Evolutionary conservation across 1,140 invertebrate species (phyloP), one percentile per base, ranked within the genome.

Genomic region (Orius insidiosus): DNA sequence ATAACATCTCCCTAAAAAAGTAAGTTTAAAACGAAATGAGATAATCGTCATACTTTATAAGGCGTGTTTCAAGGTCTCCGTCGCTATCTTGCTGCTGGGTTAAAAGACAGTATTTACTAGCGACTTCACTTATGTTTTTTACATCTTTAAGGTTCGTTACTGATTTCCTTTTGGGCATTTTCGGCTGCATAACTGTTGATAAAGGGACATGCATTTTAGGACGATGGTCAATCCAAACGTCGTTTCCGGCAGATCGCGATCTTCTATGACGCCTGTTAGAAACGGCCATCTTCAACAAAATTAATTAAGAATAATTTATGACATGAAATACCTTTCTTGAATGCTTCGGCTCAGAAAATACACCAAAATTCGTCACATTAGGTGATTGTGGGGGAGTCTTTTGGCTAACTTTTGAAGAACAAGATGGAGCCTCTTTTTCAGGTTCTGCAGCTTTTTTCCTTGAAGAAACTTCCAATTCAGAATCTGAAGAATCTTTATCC

Each of bases 171-270:
- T 82, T 79, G 32, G 74, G 74, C 56, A 94, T 75, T 35, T 74
- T 67, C 0, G 90, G 88, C 59, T 93, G 87, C 53, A 95, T 66
- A 9, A 95, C 75, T 0, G 90, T 94, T 10, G 78, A 80, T 24
- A 80, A 64, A 2, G 77, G 74, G 2, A 78, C 74, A 1, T 79
- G 63, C 54, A 74, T 70, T 31, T 71, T 68, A 2, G 88, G 81
- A 45, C 80, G 73, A 57, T 98, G 94, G 62, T 95, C 89, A 1
- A 98, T 64, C 86, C 92, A 95, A 11, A 78, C 71, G 52, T 80
- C 76, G 5, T 63, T 67, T 24, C 75, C 74, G 2, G 75, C 76
- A 6, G 86, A 89, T 32, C 79, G 70, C 0, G 86, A 88, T 34
- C 87, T 66, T 40, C 81, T 65, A 51, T 86, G 78, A 4, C 81